Evolutionary conservation across 2,113 vertebrate species (phyloP), one percentile per base, ranked within the genome.

Genomic region (Hucho hucho): DNA sequence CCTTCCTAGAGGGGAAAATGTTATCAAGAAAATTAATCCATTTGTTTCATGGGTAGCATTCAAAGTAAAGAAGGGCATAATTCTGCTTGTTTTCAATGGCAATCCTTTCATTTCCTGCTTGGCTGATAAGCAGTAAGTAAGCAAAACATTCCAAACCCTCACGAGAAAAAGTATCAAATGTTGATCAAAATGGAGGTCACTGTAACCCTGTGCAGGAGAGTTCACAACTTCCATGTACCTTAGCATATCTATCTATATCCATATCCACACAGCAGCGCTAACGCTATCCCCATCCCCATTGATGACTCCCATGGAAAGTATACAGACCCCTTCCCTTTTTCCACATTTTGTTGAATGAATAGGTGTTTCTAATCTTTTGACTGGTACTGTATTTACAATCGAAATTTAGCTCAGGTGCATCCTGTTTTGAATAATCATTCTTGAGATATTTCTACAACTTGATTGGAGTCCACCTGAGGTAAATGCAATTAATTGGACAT

Each of bases 81-180:
- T 82, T 83, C 73, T 73, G 78, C 77, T 86, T 91, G 84, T 89
- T 92, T 91, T 89, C 74, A 82, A 87, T 87, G 79, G 75, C 73
- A 87, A 91, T 90, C 89, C 89, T 91, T 92, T 92, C 84, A 93
- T 93, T 92, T 92, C 92, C 91, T 91, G 88, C 82, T 81, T 88
- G 16, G 91, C 87, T 88, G 90, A 90, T 90, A 87, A 89, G 84
- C 74, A 16, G 76, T 71, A 85, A 88, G 87, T 29, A 77, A 89
- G 87, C 69, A 80, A 90, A 91, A 90, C 89, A 90, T 91, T 90
- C 88, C 84, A 84, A 87, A 86, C 72, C 77, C 76, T 84, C 77
- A 81, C 18, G 74, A 65, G 75, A 24, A 28, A 53, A 71, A 79
- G 83, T 83, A 86, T 90, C 80, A 80, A 72, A 82, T 87, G 85